Evolutionary conservation across 2,797 vertebrate genomes (phyloP), one percentile per base, ranked within the genome.

Genomic region (Lithobates sylvaticus): DNA sequence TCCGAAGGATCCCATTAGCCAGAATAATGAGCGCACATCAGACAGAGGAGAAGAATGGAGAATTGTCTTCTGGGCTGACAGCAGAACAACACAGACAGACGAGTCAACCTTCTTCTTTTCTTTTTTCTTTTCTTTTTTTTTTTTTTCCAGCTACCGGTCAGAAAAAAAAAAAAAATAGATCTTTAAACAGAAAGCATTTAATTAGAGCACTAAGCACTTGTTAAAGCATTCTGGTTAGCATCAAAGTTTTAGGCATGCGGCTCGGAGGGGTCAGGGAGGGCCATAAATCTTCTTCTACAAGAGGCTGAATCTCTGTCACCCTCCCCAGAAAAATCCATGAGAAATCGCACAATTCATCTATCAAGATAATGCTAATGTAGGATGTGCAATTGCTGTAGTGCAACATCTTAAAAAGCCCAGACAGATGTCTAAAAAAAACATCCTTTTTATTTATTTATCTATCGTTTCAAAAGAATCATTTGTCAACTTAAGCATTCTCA

Each of bases 151-250:
- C 74, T 10, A 39, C 23, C 39, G 74, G 39, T 83, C 88, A 74
- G 23, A 10, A 32, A 26, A 32, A 3, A 32, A 32, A 32, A 77
- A 76, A 76, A 77, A 76, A 77, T n/a, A n/a, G 34, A n/a, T 29
- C 44, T 77, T 61, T 69, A 83, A 68, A 42, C 26, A 84, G 34
- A 85, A 89, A 88, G 81, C 71, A 50, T 73, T 83, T 81, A 88
- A 86, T 88, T 84, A 86, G 26, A 36, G 65, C 74, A n/a, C 32
- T 83, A 85, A 75, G 13, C 82, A 89, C 26, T 78, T 79, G 78
- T 87, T 88, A 58, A 7, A 77, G 71, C 80, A 61, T 89, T 80
- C 82, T 88, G 68, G 26, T 29, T 76, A 85, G 76, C 65, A 85
- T 90, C 80, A 61, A 85, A 78, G 85, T 15, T 76, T 71, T 58